Base-by-base conservation (phyloP, 2,888 invertebrate genomes). In the Ichneumon xanthorius region DNA sequence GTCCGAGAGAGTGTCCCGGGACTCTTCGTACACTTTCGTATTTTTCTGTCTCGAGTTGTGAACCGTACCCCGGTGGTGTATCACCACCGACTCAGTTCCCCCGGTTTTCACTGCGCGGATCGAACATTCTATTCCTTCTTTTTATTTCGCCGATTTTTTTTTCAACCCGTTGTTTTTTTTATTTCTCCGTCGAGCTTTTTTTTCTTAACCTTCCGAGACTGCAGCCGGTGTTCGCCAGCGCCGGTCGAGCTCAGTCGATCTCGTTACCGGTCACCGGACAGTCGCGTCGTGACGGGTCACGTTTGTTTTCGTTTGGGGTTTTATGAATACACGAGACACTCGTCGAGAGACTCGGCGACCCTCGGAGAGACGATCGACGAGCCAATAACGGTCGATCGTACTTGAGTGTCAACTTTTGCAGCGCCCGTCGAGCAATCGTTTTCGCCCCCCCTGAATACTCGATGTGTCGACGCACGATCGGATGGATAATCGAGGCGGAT, bases 11-110 rank as follows among this genome's bases (percentile, higher is more conserved):
- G 80, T 80, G 84, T 75, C 70, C 84, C 81, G 80, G 75, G 67
- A 81, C 80, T 80, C 80, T 80, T 71, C 73, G 71, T 82, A 53
- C 84, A 78, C 70, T 81, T 81, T 78, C 75, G 76, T 82, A 82
- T 85, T 85, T 85, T 85, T 85, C 79, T 72, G 76, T 73, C 80
- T 78, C 79, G 85, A 82, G 85, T 79, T 82, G 75, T 79, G 85
- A 82, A 71, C 81, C 75, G 50, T 45, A 45, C 76, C 80, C 75
- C 79, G 53, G 75, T 85, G 65, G 70, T 81, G 80, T 73, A 71
- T 63, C 55, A 75, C 75, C 81, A 73, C 78, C 75, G 37, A 63
- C 37, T 3, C 16, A 50, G 68, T 45, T 48, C 26, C 40, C 22
- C 14, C 40, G 40, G 16, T n/a, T n/a, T 45, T 16, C 19, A 40